Evolutionary conservation across 2,888 invertebrate species (phyloP).

Genomic region (Perizoma flavofasciatum): DNA sequence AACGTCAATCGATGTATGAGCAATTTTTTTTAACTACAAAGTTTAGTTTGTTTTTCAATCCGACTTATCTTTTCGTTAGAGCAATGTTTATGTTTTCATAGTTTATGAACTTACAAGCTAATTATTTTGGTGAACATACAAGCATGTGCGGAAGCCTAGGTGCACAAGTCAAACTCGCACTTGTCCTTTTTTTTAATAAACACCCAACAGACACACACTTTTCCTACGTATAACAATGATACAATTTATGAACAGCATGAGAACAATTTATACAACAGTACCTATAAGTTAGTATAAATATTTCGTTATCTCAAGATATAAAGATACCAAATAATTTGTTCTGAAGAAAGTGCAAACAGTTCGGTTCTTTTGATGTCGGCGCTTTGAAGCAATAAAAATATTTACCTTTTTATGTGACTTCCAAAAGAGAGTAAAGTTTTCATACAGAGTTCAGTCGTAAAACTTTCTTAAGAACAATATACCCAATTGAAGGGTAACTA

Average conservation of each 20-base stretch:
- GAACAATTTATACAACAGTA: constrained; percentile 7
- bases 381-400: constrained; percentile 50
- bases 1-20: too few relatives aligned
- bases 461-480: constrained; percentile 50
- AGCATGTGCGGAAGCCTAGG: too few relatives aligned
- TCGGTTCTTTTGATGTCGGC: constrained; percentile 53
- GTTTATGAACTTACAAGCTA: too few relatives aligned
- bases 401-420: constrained; percentile 47
- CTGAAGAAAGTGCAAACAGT: constrained; percentile 46
- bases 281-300: constrained; percentile 17
- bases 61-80: too few relatives aligned
- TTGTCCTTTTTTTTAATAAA: too few relatives aligned
- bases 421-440: constrained; percentile 18
- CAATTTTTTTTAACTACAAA: too few relatives aligned
- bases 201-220: too few relatives aligned
- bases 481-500: constrained; percentile 27
- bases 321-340: constrained; percentile 41
- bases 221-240: neutral
- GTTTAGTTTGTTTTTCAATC: too few relatives aligned
- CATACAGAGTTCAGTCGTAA: constrained; percentile 46
- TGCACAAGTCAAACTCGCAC: too few relatives aligned
- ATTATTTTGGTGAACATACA: too few relatives aligned
- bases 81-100: too few relatives aligned
- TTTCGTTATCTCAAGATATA: constrained; percentile 29
- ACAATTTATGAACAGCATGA: neutral